A percentile compares a stretch with the other conserved stretches of the same genome.
These are phyloP conservation scores for Patella pellucida DNA, from an alignment of 2,888 invertebrate species.

Conservation along the genomic window DNA sequence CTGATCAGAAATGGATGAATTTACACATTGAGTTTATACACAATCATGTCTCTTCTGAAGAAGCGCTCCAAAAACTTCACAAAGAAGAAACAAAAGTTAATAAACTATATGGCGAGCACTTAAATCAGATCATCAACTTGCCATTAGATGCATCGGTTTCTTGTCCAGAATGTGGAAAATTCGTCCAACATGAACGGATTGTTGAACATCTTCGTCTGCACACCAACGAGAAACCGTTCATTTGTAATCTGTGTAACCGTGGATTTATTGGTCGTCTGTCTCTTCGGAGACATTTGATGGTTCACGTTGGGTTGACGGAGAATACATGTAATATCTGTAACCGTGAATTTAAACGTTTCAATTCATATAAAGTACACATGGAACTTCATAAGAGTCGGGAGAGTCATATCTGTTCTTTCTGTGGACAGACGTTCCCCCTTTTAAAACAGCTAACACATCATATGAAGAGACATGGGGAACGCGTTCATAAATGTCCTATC, in stretches of 20 bases:
- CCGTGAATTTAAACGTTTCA: constrained; percentile 52
- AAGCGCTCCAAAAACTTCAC: constrained; percentile 43
- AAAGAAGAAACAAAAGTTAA: constrained; percentile 51
- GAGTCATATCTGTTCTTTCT: constrained; percentile 82
- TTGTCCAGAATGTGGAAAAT: constrained; percentile 61
- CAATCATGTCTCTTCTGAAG: constrained; percentile 54
- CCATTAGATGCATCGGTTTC: constrained; percentile 40
- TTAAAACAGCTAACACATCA: constrained; percentile 56
- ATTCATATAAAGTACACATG: constrained; percentile 52
- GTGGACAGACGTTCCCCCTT: constrained; percentile 84
- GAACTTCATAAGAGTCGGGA: constrained; percentile 48
- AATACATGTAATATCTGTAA: constrained; percentile 60
- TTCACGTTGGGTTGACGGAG: constrained; percentile 55
- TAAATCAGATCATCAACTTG: constrained; percentile 40
- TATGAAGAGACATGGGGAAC: constrained; percentile 85
- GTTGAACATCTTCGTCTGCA: constrained; percentile 62
- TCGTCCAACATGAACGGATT: constrained; percentile 51
- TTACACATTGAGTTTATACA: constrained; percentile 61
- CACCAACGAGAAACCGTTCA: constrained; percentile 56
- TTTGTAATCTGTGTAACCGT: constrained; percentile 58
- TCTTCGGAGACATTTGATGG: constrained; percentile 58
- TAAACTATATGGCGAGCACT: constrained; percentile 43
- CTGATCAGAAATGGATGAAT: constrained; percentile 53
- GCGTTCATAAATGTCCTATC: constrained; percentile 78
- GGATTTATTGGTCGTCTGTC: constrained; percentile 54